phyloP scores from a whole-genome alignment of 2,113 vertebrate species.

The Cinclus cinclus region DNA sequence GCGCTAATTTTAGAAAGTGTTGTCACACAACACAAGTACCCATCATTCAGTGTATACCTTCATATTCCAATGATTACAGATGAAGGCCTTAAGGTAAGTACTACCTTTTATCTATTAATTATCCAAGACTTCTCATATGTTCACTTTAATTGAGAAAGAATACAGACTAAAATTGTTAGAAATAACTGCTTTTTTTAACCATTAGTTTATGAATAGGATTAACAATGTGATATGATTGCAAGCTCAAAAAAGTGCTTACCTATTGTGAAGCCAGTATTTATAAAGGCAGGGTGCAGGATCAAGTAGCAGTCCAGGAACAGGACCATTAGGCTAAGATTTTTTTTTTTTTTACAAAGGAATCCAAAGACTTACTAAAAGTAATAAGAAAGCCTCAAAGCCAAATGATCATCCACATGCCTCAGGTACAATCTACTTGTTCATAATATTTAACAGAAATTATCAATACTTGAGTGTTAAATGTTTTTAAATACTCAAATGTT shows the following conservation, averaged over 20 bases:
- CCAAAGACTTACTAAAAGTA: not conserved
- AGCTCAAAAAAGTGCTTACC: not conserved
- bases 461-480: not conserved
- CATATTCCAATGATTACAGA: not conserved
- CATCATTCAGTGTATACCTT: constrained; percentile 25
- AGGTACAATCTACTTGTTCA: not conserved
- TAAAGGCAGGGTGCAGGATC: not conserved
- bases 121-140: not conserved
- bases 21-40: not conserved
- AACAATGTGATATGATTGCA: not conserved
- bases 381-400: not conserved
- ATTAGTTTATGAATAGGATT: not conserved
- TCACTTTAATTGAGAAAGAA: not conserved
- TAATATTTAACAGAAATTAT: not conserved
- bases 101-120: not conserved
- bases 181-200: not conserved
- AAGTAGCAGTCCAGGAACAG: not conserved
- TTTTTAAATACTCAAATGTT: not conserved
- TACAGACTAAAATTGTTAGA: not conserved
- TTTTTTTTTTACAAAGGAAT: not conserved
- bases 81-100: not conserved
- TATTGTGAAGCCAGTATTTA: not conserved
- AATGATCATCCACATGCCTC: not conserved
- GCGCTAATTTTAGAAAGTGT: constrained; percentile 75
- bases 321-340: not conserved